These are phyloP conservation scores for Pristionchus maxplancki DNA, from an alignment of 2,888 invertebrate species.

Conservation along the genomic window DNA sequence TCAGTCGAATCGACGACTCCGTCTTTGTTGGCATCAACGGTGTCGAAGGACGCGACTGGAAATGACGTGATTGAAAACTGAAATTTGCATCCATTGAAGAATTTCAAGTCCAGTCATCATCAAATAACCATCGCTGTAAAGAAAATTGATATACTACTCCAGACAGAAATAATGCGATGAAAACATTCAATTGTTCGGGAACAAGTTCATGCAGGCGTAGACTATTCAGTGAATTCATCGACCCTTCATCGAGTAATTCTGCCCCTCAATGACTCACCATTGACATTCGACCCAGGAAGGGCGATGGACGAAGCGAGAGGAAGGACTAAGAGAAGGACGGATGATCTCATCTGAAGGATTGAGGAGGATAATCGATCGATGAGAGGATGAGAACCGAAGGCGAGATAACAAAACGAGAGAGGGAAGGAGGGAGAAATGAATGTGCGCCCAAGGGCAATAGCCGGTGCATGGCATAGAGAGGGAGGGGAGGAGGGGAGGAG, in stretches of 20 bases:
- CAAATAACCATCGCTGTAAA: no score
- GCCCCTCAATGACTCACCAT: neutral
- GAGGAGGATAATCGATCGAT: slow-evolving; percentile 2
- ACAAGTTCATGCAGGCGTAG: neutral
- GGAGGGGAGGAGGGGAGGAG: slow-evolving; percentile 10
- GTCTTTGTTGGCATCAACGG: slow-evolving; percentile 63
- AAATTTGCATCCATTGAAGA: neutral
- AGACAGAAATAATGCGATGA: no score
- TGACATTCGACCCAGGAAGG: slow-evolving; percentile 45
- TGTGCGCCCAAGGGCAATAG: slow-evolving; percentile 36
- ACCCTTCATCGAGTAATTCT: neutral
- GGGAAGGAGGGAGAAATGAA: neutral
- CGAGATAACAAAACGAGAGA: slow-evolving; percentile 4
- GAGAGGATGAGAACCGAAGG: neutral
- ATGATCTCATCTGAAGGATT: slow-evolving; percentile 24
- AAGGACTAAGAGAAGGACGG: slow-evolving; percentile 32
- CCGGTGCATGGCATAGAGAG: neutral
- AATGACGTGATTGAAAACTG: neutral
- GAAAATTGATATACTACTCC: no score
- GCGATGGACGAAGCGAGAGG: neutral
- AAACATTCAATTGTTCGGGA: neutral
- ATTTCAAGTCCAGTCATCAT: no score
- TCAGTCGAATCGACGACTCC: slow-evolving; percentile 61
- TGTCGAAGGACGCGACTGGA: slow-evolving; percentile 67
- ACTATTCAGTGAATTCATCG: neutral